phyloP scores from a whole-genome alignment of 2,888 invertebrate species.

The Mesorhabditis sp. region DNA sequence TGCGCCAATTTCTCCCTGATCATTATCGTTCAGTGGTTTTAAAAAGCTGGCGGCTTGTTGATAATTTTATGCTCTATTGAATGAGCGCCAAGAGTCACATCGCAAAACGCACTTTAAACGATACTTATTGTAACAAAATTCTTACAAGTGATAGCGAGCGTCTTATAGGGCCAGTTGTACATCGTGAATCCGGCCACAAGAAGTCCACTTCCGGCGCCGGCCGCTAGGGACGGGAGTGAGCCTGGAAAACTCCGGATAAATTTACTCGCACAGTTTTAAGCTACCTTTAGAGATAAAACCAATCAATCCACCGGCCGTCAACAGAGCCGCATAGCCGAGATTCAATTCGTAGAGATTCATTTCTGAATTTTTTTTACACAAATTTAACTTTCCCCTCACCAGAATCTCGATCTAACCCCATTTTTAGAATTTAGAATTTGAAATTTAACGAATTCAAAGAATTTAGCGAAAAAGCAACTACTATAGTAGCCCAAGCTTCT shows the following conservation, averaged over 20 bases:
- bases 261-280: background rate
- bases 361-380: background rate
- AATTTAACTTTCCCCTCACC: no score
- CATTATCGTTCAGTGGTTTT: no score
- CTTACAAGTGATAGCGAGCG: constrained; percentile 12
- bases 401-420: no score
- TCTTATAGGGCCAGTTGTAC: constrained; percentile 9
- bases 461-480: no score
- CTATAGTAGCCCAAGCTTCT: no score
- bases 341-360: background rate
- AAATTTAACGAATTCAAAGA: no score
- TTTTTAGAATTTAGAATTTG: no score
- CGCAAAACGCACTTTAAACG: no score
- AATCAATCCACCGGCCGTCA: constrained; percentile 5
- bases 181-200: constrained; percentile 12
- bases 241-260: constrained; percentile 8
- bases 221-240: constrained; percentile 14
- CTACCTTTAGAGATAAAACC: background rate
- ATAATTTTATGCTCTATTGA: no score
- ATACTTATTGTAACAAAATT: background rate
- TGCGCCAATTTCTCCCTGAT: no score
- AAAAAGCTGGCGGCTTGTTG: no score
- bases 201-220: constrained; percentile 13
- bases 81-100: no score
- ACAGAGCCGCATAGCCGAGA: background rate